phyloP scores from a whole-genome alignment of 2,888 invertebrate species.

The Rhodophaea formosa region DNA sequence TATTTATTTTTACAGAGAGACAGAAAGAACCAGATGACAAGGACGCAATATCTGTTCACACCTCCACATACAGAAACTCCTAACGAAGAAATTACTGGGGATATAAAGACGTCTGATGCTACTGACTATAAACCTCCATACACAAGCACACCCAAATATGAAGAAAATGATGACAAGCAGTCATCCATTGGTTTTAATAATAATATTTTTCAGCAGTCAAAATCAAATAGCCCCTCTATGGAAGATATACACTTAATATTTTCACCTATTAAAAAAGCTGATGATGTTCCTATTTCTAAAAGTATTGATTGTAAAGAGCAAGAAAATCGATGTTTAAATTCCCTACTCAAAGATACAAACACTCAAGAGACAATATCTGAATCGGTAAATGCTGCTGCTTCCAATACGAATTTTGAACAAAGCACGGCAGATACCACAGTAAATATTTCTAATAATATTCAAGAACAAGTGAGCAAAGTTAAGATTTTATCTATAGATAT shows the following conservation, averaged over 20 bases:
- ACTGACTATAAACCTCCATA: conserved; percentile 4
- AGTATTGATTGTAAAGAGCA: neutral
- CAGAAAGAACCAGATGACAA: conserved; percentile 23
- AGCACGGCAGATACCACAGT: neutral
- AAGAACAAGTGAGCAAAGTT: neutral
- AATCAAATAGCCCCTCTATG: neutral
- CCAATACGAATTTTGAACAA: neutral
- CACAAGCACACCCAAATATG: conserved; percentile 18
- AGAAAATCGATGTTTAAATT: neutral
- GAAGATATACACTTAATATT: neutral
- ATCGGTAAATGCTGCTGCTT: neutral
- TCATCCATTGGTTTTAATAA: neutral
- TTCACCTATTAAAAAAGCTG: neutral
- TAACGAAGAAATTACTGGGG: neutral
- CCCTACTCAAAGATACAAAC: neutral
- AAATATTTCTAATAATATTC: neutral
- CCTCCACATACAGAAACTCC: neutral
- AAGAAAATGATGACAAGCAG: conserved; percentile 16
- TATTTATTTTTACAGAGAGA: conserved; percentile 32
- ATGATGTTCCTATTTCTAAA: neutral
- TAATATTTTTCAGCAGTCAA: neutral
- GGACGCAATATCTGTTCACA: neutral
- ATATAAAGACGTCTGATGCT: neutral
- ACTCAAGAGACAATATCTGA: neutral
- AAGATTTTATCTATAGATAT: neutral